Evolutionary conservation across 2,888 invertebrate species (phyloP), one percentile per base, ranked within the genome.

Genomic region (Acronicta aceris): DNA sequence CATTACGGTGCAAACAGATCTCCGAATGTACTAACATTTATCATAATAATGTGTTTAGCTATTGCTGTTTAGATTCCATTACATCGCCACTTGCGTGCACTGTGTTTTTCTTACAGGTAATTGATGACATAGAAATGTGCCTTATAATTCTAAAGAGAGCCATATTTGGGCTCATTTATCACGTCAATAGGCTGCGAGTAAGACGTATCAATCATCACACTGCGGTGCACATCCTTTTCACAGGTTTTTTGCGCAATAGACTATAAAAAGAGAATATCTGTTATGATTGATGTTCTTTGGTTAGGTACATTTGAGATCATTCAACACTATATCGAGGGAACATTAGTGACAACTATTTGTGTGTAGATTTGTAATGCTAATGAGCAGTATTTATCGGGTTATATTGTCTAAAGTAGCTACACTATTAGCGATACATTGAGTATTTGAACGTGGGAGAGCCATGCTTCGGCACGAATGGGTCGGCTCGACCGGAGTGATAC

Each of bases 141-240:
- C 53, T 65, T 63, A 68, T 70, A 67, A 75, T 74, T 62, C 59
- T 67, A 69, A 69, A 65, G 65, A 64, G 72, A 57, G 62, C 49
- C 58, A 51, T 71, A 58, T 76, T 68, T 47, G 46, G 55, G 41
- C 47, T 67, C 75, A 79, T 80, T 75, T 70, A 81, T 79, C 77
- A 76, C 54, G 52, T 54, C 66, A 71, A 77, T 79, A 67, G 63
- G 59, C 60, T 53, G 45, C 33, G 53, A 67, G 65, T 68, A 53
- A 62, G 55, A 70, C 51, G 71, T 72, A 84, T 83, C 83, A 84
- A 84, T 84, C 84, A 81, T 83, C 72, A 63, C 59, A 63, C 56
- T 54, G 67, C 71, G 72, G 58, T 74, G 74, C 71, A 72, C 69
- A 74, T 76, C 74, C 73, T 74, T 78, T 78, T 75, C 78, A 75